Evolutionary conservation across 1,140 invertebrate genomes (phyloP).

Genomic region (Drosophila nebulosa): DNA sequence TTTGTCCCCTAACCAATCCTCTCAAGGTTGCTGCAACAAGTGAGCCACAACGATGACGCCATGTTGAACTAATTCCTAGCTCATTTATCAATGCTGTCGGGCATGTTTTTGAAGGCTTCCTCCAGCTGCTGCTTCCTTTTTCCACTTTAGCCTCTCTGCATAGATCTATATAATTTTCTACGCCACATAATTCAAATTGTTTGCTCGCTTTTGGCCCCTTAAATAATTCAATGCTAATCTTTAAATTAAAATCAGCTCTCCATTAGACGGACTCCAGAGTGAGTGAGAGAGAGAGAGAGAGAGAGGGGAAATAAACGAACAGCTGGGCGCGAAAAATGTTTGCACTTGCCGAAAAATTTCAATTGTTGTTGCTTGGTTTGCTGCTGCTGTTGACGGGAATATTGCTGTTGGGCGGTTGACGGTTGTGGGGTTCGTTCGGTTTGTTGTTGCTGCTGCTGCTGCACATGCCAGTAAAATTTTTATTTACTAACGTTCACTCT

Average conservation of each 20-base stretch:
- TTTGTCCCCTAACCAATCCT: too few relatives aligned
- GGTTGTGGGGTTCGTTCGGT: too few relatives aligned
- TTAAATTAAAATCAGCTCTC: slow-evolving; percentile 75
- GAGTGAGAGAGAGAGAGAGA: not conserved
- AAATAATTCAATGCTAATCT: slow-evolving; percentile 76
- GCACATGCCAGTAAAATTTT: slow-evolving; percentile 54
- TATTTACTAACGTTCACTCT: slow-evolving; percentile 58
- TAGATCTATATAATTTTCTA: slow-evolving; percentile 56
- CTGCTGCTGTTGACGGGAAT: slow-evolving; percentile 1
- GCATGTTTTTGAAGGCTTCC: not conserved
- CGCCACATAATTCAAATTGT: slow-evolving; percentile 73
- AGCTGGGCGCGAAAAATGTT: slow-evolving; percentile 41
- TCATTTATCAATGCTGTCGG: slow-evolving; percentile 52
- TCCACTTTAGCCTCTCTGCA: not conserved
- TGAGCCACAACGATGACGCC: slow-evolving; percentile 20
- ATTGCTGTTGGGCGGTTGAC: not conserved
- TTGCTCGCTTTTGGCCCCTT: slow-evolving; percentile 39
- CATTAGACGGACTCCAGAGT: slow-evolving; percentile 23
- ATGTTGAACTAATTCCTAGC: slow-evolving; percentile 51
- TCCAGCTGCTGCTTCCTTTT: too few relatives aligned
- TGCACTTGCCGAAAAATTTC: slow-evolving; percentile 31
- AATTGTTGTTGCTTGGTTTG: slow-evolving; percentile 1
- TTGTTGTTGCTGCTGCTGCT: slow-evolving; percentile 10
- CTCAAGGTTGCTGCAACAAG: slow-evolving; percentile 41
- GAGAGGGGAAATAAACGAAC: slow-evolving; percentile 6